Base-by-base conservation (phyloP, 2,797 vertebrate species). In the Sebastes vulpes region DNA sequence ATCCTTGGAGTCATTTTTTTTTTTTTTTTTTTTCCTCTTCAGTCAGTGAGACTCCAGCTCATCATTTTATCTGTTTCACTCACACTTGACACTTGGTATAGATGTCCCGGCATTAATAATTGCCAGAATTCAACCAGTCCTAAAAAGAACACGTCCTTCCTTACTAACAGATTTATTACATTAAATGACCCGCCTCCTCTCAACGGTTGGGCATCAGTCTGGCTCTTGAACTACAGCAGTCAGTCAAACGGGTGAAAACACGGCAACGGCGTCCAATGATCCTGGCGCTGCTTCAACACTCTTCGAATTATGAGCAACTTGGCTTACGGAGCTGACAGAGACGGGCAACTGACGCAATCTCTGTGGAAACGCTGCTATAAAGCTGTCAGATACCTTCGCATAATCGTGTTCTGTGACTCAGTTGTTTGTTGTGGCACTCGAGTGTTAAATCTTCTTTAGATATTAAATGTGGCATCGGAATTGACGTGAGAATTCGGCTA, bases 161-260 rank as follows among this genome's bases (percentile, higher is more conserved):
- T 50, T n/a, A 56, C 66, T 28, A 23, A 52, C 10, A 75, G 48
- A 79, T 50, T 4, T 14, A 29, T 23, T 16, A 54, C 59, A 54
- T 31, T 3, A 21, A 63, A 32, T 35, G 29, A 57, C 25, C 58
- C 12, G 26, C 23, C n/a, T 8, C 52, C 25, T 50, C 23, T 75
- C 5, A 23, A 9, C 20, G 35, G 23, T n/a, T 57, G 48, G 26
- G 26, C 64, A 9, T 23, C 53, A 6, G 35, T 31, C 25, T 50
- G 66, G 12, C 29, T 56, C 46, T 31, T 77, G 48, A 29, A 14
- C 11, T 8, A 21, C 32, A 57, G 67, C 0, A 29, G 20, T 10
- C 69, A 8, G 28, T 58, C 42, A 58, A 75, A 70, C 29, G 72
- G 81, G 56, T 78, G 48, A 57, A 85, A 77, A 80, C 58, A 46